Base-by-base conservation (phyloP, 2,797 vertebrate species). In the Delichon dasypus region DNA sequence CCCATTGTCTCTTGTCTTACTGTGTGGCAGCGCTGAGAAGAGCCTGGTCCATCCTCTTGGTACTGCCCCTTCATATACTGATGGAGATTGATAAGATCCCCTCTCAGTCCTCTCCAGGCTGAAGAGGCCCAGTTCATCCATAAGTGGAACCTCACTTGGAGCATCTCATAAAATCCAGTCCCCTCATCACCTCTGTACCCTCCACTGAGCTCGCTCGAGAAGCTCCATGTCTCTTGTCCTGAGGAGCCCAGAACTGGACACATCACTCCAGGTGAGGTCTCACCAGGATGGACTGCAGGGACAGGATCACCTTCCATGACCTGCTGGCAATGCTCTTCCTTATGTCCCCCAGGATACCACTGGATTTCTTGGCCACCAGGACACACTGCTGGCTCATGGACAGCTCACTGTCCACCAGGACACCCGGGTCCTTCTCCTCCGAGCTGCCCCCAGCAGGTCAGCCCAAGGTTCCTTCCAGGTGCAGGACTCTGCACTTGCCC, bases 251-350 rank as follows among this genome's bases (percentile, higher is more conserved):
- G 22, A 36, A 32, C 45, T 45, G 45, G 71, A 51, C 32, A 51
- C 53, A 45, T 32, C 22, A 66, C 15, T 58, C 18, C 45, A 5
- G 32, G 6, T 3, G 11, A 5, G 13, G 2, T 18, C 26, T 22
- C 36, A 5, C 16, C 2, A 30, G 16, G 3, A 4, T 36, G 27
- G 21, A 58, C 9, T 3, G 22, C 1, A 74, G 7, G 10, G 21
- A 3, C 9, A 44, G 45, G 44, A 57, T 50, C 17, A 1, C 9
- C 3, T 42, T 1, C 30, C 25, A 3, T 0, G 0, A 16, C 5
- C 51, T 57, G 11, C 25, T 50, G 26, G 7, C 17, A 50, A 3
- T 44, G 53, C 6, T 7, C 9, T 30, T 50, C 44, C 32, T 36
- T 30, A 17, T 21, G 14, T 3, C 7, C 13, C 7, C 36, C 32